A percentile compares a stretch with the other conserved stretches of the same genome.
phyloP scores from a whole-genome alignment of 2,888 invertebrate genomes.

The Plagodis dolabraria region DNA sequence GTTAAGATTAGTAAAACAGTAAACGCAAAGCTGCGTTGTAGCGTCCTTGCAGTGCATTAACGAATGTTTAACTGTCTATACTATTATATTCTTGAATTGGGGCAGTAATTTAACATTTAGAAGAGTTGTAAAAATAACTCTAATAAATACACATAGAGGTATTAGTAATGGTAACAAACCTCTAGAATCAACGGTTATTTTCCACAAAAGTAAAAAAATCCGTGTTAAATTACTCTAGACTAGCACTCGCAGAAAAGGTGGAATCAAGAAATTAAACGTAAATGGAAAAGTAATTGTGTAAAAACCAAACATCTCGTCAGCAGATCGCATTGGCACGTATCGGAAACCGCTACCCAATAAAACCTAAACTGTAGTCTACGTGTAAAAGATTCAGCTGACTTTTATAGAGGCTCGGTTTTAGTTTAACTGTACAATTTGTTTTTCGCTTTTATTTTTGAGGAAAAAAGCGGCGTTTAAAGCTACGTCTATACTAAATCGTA shows the following conservation, averaged over 20 bases:
- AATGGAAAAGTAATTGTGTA: slow-evolving; percentile 36
- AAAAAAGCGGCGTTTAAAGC: slow-evolving; percentile 25
- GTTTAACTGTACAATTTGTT: slow-evolving; percentile 35
- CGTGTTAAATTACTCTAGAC: too few relatives aligned
- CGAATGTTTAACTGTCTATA: too few relatives aligned
- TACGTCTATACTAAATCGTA: slow-evolving; percentile 4
- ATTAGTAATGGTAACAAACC: too few relatives aligned
- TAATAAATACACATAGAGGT: too few relatives aligned
- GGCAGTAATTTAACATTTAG: background rate
- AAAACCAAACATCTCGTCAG: slow-evolving; percentile 34
- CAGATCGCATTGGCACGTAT: slow-evolving; percentile 38
- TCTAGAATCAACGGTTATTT: too few relatives aligned
- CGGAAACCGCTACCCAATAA: slow-evolving; percentile 38
- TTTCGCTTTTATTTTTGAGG: slow-evolving; percentile 27
- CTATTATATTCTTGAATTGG: background rate
- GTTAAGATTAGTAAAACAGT: too few relatives aligned
- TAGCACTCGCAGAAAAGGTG: too few relatives aligned
- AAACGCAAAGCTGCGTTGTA: too few relatives aligned
- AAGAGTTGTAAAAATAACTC: background rate
- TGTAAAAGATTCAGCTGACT: slow-evolving; percentile 39
- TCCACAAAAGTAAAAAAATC: too few relatives aligned
- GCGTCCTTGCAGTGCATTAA: too few relatives aligned
- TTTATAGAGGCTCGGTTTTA: slow-evolving; percentile 33
- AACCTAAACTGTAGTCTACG: slow-evolving; percentile 35
- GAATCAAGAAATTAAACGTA: slow-evolving; percentile 33